A percentile compares a stretch with the other conserved stretches of the same genome.
Conservation (phyloP, 2,797 vertebrate genomes). For the Tamandua tetradactyla region DNA sequence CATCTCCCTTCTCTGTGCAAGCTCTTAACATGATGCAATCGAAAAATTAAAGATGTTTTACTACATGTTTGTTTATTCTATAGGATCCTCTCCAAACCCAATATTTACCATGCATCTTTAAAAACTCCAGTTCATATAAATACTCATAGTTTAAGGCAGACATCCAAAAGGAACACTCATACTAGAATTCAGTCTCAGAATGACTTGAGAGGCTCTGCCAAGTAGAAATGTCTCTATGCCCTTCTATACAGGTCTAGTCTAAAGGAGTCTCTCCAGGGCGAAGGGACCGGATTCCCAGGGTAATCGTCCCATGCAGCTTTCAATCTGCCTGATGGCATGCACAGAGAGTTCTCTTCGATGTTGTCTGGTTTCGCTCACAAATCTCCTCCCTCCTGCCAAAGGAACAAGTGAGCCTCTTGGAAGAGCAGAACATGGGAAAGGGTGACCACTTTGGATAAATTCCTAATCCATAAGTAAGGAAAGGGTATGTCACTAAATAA, state of each 20-base stretch:
- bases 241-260: neutral
- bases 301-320: rapidly evolving
- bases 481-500: rapidly evolving
- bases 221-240: rapidly evolving
- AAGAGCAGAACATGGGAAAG: neutral
- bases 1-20: neutral
- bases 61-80: neutral
- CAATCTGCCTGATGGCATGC: rapidly evolving
- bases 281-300: neutral
- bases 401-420: neutral
- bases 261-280: rapidly evolving
- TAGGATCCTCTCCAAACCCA: neutral
- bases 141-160: neutral
- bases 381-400: neutral
- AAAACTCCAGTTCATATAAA: neutral
- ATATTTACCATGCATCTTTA: neutral
- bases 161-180: neutral
- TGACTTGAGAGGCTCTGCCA: neutral
- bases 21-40: neutral
- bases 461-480: neutral
- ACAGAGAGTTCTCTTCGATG: neutral
- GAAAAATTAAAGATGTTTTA: neutral
- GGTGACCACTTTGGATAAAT: neutral
- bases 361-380: neutral
- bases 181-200: neutral